Percentiles rank a stretch among this genome's conserved stretches.
phyloP scores from a whole-genome alignment of 2,113 vertebrate genomes.

The Uria aalge region DNA sequence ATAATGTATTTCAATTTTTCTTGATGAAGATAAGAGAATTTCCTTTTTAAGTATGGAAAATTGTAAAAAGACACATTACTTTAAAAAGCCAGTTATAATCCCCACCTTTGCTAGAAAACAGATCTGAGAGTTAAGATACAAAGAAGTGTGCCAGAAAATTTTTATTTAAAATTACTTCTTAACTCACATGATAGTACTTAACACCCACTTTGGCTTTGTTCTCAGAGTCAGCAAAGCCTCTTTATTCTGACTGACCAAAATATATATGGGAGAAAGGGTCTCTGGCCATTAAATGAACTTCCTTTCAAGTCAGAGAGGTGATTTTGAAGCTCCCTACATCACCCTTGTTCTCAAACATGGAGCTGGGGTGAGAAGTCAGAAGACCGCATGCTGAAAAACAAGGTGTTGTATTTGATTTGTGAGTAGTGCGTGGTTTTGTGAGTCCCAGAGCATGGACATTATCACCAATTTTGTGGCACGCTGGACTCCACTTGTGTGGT shows the following conservation, averaged over 20 bases:
- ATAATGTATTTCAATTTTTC: neutral
- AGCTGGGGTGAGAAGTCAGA: neutral
- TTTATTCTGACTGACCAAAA: neutral
- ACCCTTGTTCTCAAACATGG: neutral
- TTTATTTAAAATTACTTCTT: neutral
- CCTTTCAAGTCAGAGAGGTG: neutral
- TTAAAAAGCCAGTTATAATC: neutral
- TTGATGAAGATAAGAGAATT: neutral
- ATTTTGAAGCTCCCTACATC: neutral
- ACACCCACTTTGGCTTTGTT: neutral
- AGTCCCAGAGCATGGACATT: neutral
- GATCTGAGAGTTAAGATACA: neutral
- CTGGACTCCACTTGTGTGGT: neutral
- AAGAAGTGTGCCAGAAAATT: neutral
- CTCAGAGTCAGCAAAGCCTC: neutral
- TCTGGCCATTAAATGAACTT: neutral
- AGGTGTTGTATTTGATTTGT: neutral
- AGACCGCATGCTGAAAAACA: neutral
- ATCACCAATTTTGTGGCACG: rapidly evolving
- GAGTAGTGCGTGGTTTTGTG: neutral
- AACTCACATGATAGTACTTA: neutral
- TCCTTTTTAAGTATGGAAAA: neutral
- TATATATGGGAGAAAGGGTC: neutral
- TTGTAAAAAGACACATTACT: neutral
- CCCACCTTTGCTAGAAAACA: neutral